phyloP scores from a whole-genome alignment of 2,888 invertebrate species.

The Archaeoteleia sp. region DNA sequence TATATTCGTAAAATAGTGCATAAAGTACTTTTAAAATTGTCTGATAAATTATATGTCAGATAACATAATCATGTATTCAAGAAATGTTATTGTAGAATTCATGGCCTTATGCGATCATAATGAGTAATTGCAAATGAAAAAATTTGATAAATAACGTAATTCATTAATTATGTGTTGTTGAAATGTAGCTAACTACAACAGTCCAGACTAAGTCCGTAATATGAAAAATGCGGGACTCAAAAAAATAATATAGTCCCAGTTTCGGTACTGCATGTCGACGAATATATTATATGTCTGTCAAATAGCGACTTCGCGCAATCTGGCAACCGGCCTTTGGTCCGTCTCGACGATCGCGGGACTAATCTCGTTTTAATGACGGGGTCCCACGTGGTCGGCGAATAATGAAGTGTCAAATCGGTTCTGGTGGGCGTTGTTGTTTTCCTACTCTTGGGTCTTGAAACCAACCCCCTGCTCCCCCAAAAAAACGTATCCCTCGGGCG shows the following conservation, averaged over 20 bases:
- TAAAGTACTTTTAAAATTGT: too few species aligned
- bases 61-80: too few species aligned
- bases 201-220: not conserved
- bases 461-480: slow-evolving; percentile 41
- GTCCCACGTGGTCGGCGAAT: slow-evolving; percentile 69
- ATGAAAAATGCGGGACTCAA: slow-evolving; percentile 17
- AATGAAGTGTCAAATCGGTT: slow-evolving; percentile 74
- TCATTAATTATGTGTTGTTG: too few species aligned
- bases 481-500: slow-evolving; percentile 58
- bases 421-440: slow-evolving; percentile 68
- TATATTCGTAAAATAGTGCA: too few species aligned
- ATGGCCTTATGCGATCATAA: too few species aligned
- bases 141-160: too few species aligned
- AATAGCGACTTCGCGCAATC: slow-evolving; percentile 43
- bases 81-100: too few species aligned
- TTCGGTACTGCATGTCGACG: slow-evolving; percentile 28
- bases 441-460: slow-evolving; percentile 52
- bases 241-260: slow-evolving; percentile 22
- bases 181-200: too few species aligned
- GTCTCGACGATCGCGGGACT: slow-evolving; percentile 66
- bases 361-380: slow-evolving; percentile 75
- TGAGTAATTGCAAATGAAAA: too few species aligned
- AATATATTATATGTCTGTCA: slow-evolving; percentile 42
- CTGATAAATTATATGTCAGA: too few species aligned
- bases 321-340: slow-evolving; percentile 34